Conservation (phyloP, 2,797 vertebrate genomes). For the Natrix natrix region DNA sequence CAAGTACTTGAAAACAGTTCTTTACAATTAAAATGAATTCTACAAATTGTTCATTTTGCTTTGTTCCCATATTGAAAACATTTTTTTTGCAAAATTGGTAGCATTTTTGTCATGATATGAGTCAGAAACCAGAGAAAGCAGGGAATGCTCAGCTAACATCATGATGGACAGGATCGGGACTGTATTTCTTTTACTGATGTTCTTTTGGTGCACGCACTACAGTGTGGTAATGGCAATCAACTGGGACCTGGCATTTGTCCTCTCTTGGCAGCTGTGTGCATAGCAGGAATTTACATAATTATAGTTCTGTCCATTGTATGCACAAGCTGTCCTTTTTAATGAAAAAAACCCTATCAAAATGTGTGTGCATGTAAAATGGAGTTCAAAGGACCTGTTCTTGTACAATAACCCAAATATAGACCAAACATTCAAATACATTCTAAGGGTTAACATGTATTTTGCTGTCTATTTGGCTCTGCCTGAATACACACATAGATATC, state of each 20-base stretch:
- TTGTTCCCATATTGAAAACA: background rate
- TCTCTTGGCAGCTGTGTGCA: background rate
- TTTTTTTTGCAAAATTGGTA: background rate
- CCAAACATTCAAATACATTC: background rate
- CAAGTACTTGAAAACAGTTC: background rate
- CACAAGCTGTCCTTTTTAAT: background rate
- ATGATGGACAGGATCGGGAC: background rate
- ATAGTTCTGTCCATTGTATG: background rate
- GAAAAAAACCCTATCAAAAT: background rate
- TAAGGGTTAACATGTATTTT: background rate
- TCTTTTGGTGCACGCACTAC: background rate
- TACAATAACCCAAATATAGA: background rate
- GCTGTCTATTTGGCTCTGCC: background rate
- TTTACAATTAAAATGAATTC: background rate
- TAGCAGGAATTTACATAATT: background rate
- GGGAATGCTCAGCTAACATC: background rate
- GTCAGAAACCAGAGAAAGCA: background rate
- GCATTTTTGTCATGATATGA: background rate
- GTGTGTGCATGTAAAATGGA: background rate
- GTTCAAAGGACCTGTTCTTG: background rate
- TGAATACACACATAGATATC: background rate
- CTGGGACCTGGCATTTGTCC: background rate
- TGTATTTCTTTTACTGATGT: background rate
- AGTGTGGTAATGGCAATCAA: background rate
- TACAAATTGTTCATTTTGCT: background rate